Conservation (phyloP, 2,113 vertebrate genomes). For the Prunella fulvescens region DNA sequence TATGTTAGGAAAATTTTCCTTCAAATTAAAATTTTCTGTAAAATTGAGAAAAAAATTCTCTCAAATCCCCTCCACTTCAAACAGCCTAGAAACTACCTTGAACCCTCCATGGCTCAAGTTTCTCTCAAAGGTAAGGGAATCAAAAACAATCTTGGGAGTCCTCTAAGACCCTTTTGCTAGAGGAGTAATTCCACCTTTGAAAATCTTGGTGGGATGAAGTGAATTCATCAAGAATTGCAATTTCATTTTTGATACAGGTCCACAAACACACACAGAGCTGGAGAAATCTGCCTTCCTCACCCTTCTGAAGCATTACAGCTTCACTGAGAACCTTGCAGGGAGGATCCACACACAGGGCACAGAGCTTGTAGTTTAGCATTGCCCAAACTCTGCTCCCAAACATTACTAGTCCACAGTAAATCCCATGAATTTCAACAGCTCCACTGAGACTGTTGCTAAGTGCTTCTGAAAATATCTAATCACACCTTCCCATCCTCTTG, state of each 20-base stretch:
- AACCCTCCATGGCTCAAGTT: conserved; percentile 21
- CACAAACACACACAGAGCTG: not conserved
- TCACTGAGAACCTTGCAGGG: not conserved
- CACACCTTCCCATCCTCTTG: not conserved
- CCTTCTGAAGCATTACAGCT: not conserved
- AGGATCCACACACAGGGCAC: not conserved
- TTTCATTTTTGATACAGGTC: not conserved
- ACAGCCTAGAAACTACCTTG: conserved; percentile 15
- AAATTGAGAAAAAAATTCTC: conserved; percentile 4
- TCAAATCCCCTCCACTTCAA: not conserved
- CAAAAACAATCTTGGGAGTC: not conserved
- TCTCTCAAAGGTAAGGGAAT: conserved; percentile 21
- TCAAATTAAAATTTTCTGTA: conserved; percentile 22
- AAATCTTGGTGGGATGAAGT: not conserved
- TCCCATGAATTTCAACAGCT: not conserved
- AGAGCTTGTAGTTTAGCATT: not conserved
- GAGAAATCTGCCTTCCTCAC: not conserved
- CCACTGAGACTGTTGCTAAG: not conserved
- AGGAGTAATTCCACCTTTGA: conserved; percentile 13
- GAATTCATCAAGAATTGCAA: conserved; percentile 1
- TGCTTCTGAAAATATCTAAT: not conserved
- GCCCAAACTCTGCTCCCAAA: not conserved
- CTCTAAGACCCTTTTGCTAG: not conserved
- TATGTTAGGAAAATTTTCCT: not conserved
- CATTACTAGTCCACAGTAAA: not conserved